Conservation (phyloP, 2,113 vertebrate species). For the Siniperca chuatsi region DNA sequence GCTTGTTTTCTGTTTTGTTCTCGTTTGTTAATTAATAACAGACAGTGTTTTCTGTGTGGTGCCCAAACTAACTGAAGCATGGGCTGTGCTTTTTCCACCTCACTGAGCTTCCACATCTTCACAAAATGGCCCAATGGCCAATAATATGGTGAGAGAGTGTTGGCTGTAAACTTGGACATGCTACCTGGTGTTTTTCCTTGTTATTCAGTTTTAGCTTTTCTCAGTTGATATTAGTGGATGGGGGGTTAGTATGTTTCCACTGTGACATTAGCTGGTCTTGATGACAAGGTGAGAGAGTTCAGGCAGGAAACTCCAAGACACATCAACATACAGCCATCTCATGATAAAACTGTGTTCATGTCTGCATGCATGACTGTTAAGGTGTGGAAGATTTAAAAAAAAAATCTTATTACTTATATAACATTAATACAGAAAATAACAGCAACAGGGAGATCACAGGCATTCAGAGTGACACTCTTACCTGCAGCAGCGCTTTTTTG, state of each 20-base stretch:
- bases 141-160: not conserved
- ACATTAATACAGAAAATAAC: conserved; percentile 13
- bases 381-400: not conserved
- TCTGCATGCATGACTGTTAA: not conserved
- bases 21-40: conserved; percentile 66
- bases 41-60: conserved; percentile 30
- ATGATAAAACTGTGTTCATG: not conserved
- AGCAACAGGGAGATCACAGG: conserved; percentile 29
- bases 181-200: not conserved
- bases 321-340: not conserved
- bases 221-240: not conserved
- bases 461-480: conserved; percentile 13
- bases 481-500: not conserved
- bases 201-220: not conserved
- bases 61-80: conserved; percentile 25
- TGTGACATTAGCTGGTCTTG: conserved; percentile 15
- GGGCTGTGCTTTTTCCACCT: conserved; percentile 56
- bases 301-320: conserved; percentile 50
- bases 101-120: conserved; percentile 32
- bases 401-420: conserved; percentile 2
- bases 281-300: conserved; percentile 36
- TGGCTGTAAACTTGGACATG: conserved; percentile 30
- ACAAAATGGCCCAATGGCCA: conserved; percentile 8
- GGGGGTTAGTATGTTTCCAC: not conserved
- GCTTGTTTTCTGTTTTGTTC: conserved; percentile 41